phyloP scores from a whole-genome alignment of 1,140 invertebrate genomes.

The Pygmarrhopalites habei region DNA sequence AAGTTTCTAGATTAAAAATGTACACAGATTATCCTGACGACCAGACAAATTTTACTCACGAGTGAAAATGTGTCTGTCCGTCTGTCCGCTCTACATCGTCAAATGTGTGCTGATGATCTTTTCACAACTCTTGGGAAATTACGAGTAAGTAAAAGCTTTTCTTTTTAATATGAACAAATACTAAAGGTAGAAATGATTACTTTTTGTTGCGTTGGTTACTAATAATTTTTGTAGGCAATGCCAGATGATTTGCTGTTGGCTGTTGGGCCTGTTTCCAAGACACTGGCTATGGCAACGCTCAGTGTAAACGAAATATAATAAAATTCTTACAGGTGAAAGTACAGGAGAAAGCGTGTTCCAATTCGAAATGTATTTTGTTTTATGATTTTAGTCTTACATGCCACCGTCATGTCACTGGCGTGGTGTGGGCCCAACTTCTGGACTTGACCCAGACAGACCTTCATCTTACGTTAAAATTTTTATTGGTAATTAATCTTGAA shows the following conservation, averaged over 20 bases:
- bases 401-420: conserved; percentile 32
- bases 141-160: too few relatives aligned
- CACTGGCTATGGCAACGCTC: conserved; percentile 36
- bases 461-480: conserved; percentile 35
- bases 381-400: conserved; percentile 36
- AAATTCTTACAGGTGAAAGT: too few relatives aligned
- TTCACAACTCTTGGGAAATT: conserved; percentile 16
- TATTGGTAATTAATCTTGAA: conserved; percentile 26
- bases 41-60: conserved; percentile 28
- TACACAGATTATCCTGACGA: conserved; percentile 27
- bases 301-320: too few relatives aligned
- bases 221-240: conserved; percentile 25
- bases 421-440: conserved; percentile 21
- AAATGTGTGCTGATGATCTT: conserved; percentile 35
- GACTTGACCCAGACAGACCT: conserved; percentile 33
- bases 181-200: too few relatives aligned
- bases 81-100: conserved; percentile 30
- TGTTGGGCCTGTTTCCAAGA: conserved; percentile 30
- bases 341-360: too few relatives aligned
- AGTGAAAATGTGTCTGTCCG: conserved; percentile 25
- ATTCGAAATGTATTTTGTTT: too few relatives aligned
- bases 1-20: background rate
- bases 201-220: too few relatives aligned
- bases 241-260: conserved; percentile 29
- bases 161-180: too few relatives aligned